Evolutionary conservation across 2,797 vertebrate genomes (phyloP).

Genomic region (Trachurus trachurus): DNA sequence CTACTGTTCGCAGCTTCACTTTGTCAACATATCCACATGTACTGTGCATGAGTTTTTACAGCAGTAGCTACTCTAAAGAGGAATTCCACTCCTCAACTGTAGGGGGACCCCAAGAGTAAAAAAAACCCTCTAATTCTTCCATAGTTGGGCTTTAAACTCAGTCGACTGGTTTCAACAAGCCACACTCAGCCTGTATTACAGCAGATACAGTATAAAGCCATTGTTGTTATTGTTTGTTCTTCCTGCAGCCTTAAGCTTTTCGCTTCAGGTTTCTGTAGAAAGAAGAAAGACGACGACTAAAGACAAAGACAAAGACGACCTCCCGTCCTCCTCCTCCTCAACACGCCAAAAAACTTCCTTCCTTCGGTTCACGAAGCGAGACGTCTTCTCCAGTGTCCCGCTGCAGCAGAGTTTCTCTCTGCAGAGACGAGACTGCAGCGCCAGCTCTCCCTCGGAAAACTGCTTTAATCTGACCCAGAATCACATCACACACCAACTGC

Average conservation of each 20-base stretch:
- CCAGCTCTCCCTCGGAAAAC: constrained; percentile 7
- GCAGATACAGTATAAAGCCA: not conserved
- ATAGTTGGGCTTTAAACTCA: too few relatives aligned
- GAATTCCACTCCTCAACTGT: too few relatives aligned
- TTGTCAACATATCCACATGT: too few relatives aligned
- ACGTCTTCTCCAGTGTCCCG: not conserved
- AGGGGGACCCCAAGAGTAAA: too few relatives aligned
- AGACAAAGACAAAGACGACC: not conserved
- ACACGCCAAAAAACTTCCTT: not conserved
- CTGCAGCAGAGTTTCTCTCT: constrained; percentile 13
- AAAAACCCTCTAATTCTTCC: too few relatives aligned
- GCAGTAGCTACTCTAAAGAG: too few relatives aligned
- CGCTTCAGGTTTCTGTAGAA: not conserved
- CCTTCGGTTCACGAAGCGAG: too few relatives aligned
- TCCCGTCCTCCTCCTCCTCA: not conserved
- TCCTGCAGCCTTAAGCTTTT: not conserved
- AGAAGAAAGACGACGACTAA: not conserved
- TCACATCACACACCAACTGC: constrained; percentile 5
- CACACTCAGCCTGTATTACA: not conserved
- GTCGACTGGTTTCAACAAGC: not conserved
- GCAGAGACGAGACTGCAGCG: not conserved
- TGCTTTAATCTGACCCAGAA: constrained; percentile 27
- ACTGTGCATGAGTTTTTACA: too few relatives aligned
- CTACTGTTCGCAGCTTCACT: too few relatives aligned
- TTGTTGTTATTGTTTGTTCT: constrained; percentile 30